These are phyloP conservation scores for Rhopalosiphum nymphaeae DNA, from an alignment of 2,888 invertebrate genomes.

Conservation along the genomic window DNA sequence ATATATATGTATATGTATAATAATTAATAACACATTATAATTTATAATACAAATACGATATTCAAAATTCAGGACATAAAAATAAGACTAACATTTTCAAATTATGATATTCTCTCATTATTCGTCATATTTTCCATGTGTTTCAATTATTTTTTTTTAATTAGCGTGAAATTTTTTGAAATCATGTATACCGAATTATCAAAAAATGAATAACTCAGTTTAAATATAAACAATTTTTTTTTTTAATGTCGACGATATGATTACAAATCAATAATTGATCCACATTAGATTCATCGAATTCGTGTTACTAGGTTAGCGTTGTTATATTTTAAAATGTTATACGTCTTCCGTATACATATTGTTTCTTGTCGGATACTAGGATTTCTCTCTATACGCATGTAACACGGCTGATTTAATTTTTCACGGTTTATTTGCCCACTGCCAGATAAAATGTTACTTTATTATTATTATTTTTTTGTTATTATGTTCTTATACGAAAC, in stretches of 20 bases:
- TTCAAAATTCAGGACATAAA: not conserved
- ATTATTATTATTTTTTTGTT: not conserved
- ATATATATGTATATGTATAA: too few relatives aligned
- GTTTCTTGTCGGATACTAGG: constrained; percentile 32
- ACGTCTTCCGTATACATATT: constrained; percentile 23
- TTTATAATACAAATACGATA: not conserved
- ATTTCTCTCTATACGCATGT: constrained; percentile 4
- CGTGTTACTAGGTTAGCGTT: constrained; percentile 52
- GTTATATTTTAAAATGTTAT: constrained; percentile 20
- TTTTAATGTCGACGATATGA: not conserved
- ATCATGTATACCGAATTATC: not conserved
- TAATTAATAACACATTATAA: too few relatives aligned
- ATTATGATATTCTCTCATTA: not conserved
- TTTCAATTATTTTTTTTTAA: not conserved
- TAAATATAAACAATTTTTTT: not conserved
- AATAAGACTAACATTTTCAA: not conserved
- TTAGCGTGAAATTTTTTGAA: not conserved
- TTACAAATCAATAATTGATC: not conserved
- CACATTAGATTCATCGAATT: constrained; percentile 34
- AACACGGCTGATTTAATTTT: constrained; percentile 34
- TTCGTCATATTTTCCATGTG: not conserved
- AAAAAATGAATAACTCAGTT: not conserved
- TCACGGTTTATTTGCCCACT: constrained; percentile 48
- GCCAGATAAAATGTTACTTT: not conserved
- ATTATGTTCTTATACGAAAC: not conserved